Evolutionary conservation across 2,113 vertebrate species (phyloP).

Genomic region (Scomber colias): DNA sequence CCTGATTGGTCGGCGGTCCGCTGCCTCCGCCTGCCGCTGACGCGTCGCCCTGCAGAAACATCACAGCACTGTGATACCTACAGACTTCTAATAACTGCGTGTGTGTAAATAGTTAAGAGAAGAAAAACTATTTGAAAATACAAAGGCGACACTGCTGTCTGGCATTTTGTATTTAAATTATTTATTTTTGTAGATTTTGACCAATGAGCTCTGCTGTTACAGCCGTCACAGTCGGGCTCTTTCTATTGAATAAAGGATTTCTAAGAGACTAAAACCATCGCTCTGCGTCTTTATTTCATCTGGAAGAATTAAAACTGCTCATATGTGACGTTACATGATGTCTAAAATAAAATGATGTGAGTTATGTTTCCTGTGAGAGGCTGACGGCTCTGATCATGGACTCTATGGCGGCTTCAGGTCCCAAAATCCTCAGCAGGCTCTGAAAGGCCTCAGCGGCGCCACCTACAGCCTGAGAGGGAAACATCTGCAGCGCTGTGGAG

Average conservation of each 20-base stretch:
- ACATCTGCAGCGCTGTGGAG: conserved; percentile 81
- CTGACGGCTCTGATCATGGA: conserved; percentile 80
- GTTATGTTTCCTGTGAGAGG: conserved; percentile 17
- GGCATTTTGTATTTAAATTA: conserved; percentile 93
- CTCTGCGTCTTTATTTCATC: background rate
- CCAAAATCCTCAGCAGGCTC: conserved; percentile 83
- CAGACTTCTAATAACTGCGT: conserved; percentile 51
- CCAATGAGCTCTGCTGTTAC: conserved; percentile 74
- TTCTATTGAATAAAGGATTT: conserved; percentile 89
- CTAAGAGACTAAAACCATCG: conserved; percentile 55
- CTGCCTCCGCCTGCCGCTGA: conserved; percentile 35
- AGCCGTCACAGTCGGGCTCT: conserved; percentile 77
- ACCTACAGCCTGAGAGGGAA: conserved; percentile 61
- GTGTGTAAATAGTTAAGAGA: conserved; percentile 61
- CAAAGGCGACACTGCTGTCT: conserved; percentile 80
- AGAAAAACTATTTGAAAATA: conserved; percentile 71
- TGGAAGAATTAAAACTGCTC: too few species aligned
- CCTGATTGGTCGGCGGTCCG: conserved; percentile 39
- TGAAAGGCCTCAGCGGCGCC: conserved; percentile 80
- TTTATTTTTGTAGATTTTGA: conserved; percentile 92
- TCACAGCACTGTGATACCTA: conserved; percentile 62
- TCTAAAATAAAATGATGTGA: background rate
- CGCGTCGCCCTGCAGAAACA: conserved; percentile 31
- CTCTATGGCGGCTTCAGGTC: conserved; percentile 87
- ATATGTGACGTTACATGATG: too few species aligned